Base-by-base conservation (phyloP, 2,888 invertebrate species). In the Exocentrus adspersus region DNA sequence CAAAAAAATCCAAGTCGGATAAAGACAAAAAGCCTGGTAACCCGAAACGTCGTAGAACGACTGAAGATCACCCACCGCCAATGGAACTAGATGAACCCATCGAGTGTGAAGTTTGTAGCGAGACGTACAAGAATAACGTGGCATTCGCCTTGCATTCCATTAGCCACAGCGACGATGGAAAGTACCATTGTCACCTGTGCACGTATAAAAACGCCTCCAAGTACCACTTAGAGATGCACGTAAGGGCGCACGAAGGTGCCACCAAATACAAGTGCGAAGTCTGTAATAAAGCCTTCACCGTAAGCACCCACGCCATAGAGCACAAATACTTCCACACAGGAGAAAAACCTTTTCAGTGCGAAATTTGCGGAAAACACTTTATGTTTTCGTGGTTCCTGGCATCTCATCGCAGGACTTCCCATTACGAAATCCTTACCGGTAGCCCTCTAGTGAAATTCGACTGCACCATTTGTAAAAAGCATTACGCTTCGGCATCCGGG, bases 51-150 rank as follows among this genome's bases (percentile, higher is more conserved):
- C 54, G 16, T 14, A 19, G 50, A 17, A 59, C 7, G 9, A 41
- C 43, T 10, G 61, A 68, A 17, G 58, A 60, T 17, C 72, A 73
- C 42, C 80, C 73, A 4, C 71, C 74, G 0, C 72, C 72, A 1
- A 65, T 70, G 21, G 76, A 76, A 42, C 60, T 74, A 28, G 73
- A 75, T 6, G 76, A 77, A 3, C 82, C 84, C 1, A 86, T 86
- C 42, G 84, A 85, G 54, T 87, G 87, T 64, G 85, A 85, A 56
- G 68, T 85, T 52, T 87, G 87, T 42, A 85, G 86, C 2, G 84
- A 86, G 61, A 81, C 85, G 4, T 87, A 86, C 68, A 86, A 85
- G 60, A 77, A 77, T 51, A 78, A 77, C 59, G 75, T 79, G 4
- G 70, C 72, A 1, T 79, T 79, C 59, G 78, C 77, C 1, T 65